Evolutionary conservation across 2,888 invertebrate species (phyloP).

Genomic region (Lycaena phlaeas): DNA sequence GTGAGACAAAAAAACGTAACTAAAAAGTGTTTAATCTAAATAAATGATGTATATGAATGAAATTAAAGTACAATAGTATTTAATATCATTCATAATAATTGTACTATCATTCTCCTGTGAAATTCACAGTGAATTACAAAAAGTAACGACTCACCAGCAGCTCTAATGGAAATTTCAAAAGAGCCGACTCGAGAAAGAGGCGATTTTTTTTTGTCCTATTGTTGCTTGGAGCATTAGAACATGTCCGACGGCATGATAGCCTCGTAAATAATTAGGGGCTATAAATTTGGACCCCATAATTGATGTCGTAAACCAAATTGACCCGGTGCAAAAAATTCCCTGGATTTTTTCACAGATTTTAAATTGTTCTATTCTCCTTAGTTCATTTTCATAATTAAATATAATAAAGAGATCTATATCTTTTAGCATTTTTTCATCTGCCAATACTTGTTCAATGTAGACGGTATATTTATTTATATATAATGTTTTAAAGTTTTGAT

Average conservation of each 20-base stretch:
- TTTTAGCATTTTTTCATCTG: too few species aligned
- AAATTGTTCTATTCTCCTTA: too few species aligned
- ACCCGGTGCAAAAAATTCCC: neutral
- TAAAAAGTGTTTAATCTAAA: too few species aligned
- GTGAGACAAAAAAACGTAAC: too few species aligned
- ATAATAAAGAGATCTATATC: too few species aligned
- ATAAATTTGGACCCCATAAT: constrained; percentile 5
- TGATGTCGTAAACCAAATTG: neutral
- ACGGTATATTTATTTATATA: too few species aligned
- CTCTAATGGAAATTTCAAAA: constrained; percentile 1
- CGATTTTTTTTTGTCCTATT: constrained; percentile 3
- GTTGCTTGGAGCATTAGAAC: neutral
- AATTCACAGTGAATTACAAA: neutral
- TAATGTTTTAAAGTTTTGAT: too few species aligned
- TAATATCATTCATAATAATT: neutral
- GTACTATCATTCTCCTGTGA: neutral
- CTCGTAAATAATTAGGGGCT: constrained; percentile 5
- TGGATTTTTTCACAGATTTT: neutral
- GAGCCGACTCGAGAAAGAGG: neutral
- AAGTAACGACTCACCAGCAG: neutral
- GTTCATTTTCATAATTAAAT: too few species aligned
- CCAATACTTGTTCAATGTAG: too few species aligned
- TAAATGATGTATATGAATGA: too few species aligned
- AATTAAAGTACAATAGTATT: too few species aligned
- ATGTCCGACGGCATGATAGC: constrained; percentile 1